Evolutionary conservation across 2,113 vertebrate genomes (phyloP), one percentile per base, ranked within the genome.

Genomic region (Dasyprocta punctata): DNA sequence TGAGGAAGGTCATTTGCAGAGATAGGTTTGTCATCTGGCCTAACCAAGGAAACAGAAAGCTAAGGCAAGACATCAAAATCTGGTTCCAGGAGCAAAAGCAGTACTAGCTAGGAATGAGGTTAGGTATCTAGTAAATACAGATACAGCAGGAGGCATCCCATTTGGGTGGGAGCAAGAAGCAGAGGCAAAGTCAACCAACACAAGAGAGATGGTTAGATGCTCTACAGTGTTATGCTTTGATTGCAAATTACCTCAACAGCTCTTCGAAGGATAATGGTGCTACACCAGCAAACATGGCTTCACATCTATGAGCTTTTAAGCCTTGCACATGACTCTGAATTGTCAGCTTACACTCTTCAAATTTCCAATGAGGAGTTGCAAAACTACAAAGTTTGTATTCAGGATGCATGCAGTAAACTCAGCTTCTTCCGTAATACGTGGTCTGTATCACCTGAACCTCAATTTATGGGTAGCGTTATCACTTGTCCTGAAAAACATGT

Each of bases 401-500:
- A 17, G 16, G 41, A 71, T 84, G 14, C 7, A 58, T 77, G 12
- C 3, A 63, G 0, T 61, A 89, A 78, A 54, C 10, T 56, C 69
- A 65, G 11, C 30, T 61, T 83, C 71, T 83, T 73, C 73, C 28
- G 30, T 28, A 17, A n/a, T 0, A 3, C 13, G 30, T 49, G 89
- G 0, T 47, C 44, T 86, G 56, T 5, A 3, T 22, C 20, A 26
- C 7, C 26, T 58, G 81, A 84, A 85, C 20, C 33, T 52, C 60
- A 12, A 69, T 22, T 90, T 92, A 82, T 65, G 30, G 33, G 1
- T 61, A 86, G 81, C 2, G 47, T 10, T 61, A 71, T 90, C 36
- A 36, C 26, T 95, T 95, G 61, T 83, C 36, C 80, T 71, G 38
- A 86, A 80, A 94, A 94, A 90, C n/a, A 30, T 71, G n/a, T 78